These are phyloP conservation scores for Circaetus cinerascens DNA, from an alignment of 2,113 vertebrate species.

Conservation along the genomic window DNA sequence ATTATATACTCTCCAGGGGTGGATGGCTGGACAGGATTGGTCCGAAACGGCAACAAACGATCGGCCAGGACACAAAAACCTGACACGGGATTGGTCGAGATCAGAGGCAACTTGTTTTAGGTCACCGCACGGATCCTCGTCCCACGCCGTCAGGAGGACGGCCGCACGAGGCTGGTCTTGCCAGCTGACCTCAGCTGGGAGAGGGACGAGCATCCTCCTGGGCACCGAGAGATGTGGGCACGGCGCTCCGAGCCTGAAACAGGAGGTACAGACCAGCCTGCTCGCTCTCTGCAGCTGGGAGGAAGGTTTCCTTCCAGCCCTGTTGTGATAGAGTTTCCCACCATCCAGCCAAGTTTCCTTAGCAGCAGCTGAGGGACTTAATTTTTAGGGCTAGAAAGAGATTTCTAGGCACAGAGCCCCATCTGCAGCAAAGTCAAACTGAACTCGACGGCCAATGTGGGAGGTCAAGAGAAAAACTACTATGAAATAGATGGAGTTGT, in stretches of 20 bases:
- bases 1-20: not conserved
- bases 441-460: conserved; percentile 21
- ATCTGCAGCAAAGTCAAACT: conserved; percentile 23
- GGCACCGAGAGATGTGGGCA: not conserved
- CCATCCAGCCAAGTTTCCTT: conserved; percentile 18
- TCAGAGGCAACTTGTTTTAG: not conserved
- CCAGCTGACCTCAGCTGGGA: not conserved
- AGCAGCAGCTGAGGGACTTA: conserved; percentile 1
- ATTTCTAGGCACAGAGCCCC: conserved; percentile 45
- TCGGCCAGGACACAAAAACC: not conserved
- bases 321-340: not conserved
- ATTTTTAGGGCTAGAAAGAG: conserved; percentile 28
- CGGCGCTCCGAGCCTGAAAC: not conserved
- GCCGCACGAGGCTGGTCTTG: fast-evolving
- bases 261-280: not conserved
- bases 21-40: not conserved
- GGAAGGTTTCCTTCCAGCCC: not conserved
- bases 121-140: not conserved
- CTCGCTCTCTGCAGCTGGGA: not conserved
- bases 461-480: conserved; percentile 30
- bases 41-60: not conserved
- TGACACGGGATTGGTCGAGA: not conserved
- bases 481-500: conserved; percentile 1
- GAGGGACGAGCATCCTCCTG: not conserved
- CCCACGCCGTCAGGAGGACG: fast-evolving